Conservation (phyloP, 1,140 invertebrate species). For the Drosophila prosaltans region DNA sequence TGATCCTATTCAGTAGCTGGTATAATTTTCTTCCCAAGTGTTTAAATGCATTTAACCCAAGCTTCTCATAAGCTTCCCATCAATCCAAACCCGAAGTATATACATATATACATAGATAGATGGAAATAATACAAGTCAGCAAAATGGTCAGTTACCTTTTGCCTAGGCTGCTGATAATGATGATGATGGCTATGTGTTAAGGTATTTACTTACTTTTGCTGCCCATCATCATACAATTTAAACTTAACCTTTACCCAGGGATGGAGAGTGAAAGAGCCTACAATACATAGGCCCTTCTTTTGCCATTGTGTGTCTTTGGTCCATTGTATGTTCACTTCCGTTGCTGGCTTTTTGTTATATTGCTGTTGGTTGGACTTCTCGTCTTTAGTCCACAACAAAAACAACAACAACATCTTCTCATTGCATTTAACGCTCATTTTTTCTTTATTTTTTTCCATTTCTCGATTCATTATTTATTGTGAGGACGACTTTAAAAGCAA, state of each 20-base stretch:
- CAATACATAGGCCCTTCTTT: slow-evolving; percentile 10
- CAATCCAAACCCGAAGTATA: slow-evolving; percentile 7
- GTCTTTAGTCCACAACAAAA: slow-evolving; percentile 7
- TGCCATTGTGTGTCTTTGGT: slow-evolving; percentile 57
- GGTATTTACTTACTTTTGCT: slow-evolving; percentile 68
- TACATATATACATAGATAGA: slow-evolving; percentile 25
- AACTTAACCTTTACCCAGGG: slow-evolving; percentile 63
- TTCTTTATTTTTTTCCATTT: slow-evolving; percentile 12
- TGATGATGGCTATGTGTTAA: slow-evolving; percentile 21
- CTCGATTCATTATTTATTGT: slow-evolving; percentile 81
- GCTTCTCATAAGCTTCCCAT: slow-evolving; percentile 30
- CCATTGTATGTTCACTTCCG: slow-evolving; percentile 73
- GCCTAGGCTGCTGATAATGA: neutral
- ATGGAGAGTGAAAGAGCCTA: slow-evolving; percentile 7
- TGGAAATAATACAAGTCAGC: slow-evolving; percentile 69
- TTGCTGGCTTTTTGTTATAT: slow-evolving; percentile 59
- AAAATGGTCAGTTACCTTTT: slow-evolving; percentile 35
- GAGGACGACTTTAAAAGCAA: slow-evolving; percentile 47
- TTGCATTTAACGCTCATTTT: slow-evolving; percentile 82
- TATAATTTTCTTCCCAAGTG: slow-evolving; percentile 11
- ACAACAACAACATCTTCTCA: slow-evolving; percentile 35
- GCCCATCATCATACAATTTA: slow-evolving; percentile 70
- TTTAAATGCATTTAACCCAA: slow-evolving; percentile 9
- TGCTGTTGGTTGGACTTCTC: slow-evolving; percentile 24
- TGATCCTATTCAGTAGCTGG: neutral